phyloP scores from a whole-genome alignment of 2,113 vertebrate genomes.

The Axis porcinus region DNA sequence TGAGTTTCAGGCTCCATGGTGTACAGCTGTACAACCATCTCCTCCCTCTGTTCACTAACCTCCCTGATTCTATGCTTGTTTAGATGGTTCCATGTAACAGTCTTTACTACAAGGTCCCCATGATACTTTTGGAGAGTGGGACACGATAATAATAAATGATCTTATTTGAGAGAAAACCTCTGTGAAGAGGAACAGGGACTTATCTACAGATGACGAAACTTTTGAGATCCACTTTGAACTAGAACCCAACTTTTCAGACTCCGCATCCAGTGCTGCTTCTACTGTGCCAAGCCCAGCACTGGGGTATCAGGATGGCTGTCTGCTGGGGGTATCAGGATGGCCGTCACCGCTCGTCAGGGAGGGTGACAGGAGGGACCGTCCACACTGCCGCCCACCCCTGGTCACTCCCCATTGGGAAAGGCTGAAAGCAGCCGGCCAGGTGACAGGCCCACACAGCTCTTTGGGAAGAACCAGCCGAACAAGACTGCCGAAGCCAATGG shows the following conservation, averaged over 20 bases:
- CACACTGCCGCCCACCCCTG: not conserved
- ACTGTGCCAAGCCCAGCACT: not conserved
- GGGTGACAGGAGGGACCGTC: not conserved
- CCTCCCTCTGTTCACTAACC: not conserved
- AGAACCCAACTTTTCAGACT: not conserved
- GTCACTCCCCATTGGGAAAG: not conserved
- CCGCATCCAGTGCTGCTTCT: not conserved
- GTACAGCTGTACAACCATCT: not conserved
- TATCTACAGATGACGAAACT: not conserved
- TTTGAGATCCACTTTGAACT: not conserved
- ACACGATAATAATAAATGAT: not conserved
- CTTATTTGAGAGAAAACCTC: not conserved
- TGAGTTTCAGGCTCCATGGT: not conserved
- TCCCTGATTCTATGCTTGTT: not conserved
- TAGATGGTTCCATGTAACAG: not conserved
- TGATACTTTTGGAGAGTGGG: not conserved
- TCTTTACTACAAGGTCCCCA: not conserved
- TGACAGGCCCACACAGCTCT: rapidly evolving
- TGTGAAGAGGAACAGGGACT: not conserved
- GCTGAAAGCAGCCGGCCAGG: not conserved
- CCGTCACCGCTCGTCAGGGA: not conserved
- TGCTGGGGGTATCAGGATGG: not conserved
- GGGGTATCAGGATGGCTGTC: not conserved
- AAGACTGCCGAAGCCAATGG: not conserved
- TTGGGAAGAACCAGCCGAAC: not conserved